Percentiles rank a stretch among this genome's conserved stretches.
Conservation (phyloP, 53 echinoderm and acorn worm species). For the Henricia sp. region DNA sequence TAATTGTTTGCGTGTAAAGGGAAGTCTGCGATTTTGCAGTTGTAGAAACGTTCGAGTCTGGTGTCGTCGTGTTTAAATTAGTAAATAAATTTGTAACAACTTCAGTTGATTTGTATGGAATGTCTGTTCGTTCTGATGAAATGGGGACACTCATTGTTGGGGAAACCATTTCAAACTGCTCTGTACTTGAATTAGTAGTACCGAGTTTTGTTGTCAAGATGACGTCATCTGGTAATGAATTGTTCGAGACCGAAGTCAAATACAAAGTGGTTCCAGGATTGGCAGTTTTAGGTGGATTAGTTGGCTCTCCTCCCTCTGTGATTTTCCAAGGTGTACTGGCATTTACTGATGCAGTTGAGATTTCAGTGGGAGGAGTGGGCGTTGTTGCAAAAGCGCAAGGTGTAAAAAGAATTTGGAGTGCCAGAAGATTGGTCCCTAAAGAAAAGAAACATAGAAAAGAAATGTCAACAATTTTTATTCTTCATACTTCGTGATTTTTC, state of each 20-base stretch:
- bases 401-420: slow-evolving; percentile 13
- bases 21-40: too few relatives aligned
- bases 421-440: slow-evolving; percentile 12
- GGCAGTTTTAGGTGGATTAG: not conserved
- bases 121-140: not conserved
- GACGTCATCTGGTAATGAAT: not conserved
- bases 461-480: too few relatives aligned
- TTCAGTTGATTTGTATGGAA: too few relatives aligned
- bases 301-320: slow-evolving; percentile 3
- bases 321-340: not conserved
- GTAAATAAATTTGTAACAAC: too few relatives aligned
- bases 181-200: not conserved
- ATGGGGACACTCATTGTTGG: not conserved
- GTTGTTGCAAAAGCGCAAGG: slow-evolving; percentile 31
- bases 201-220: not conserved
- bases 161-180: too few relatives aligned
- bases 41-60: too few relatives aligned
- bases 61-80: too few relatives aligned
- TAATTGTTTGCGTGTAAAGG: too few relatives aligned
- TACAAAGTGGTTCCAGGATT: not conserved
- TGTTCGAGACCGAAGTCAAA: not conserved
- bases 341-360: not conserved
- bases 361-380: slow-evolving; percentile 6
- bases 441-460: not conserved
- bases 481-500: too few relatives aligned